A percentile compares a stretch with the other conserved stretches of the same genome.
Conservation (phyloP, 2,888 invertebrate genomes). For the Scelioninae gen. 2 region DNA sequence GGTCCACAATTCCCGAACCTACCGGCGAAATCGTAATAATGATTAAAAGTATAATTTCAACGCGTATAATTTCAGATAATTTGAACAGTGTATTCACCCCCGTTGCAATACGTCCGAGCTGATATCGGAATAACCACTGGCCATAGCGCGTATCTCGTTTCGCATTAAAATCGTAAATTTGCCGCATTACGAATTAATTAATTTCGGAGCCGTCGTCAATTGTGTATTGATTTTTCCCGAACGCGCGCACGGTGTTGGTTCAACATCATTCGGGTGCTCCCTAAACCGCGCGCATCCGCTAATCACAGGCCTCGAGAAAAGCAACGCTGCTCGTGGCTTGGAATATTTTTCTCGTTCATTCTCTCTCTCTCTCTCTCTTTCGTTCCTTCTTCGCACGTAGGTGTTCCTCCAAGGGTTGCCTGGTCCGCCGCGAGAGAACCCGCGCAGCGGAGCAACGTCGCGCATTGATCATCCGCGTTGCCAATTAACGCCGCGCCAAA, state of each 20-base stretch:
- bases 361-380: neutral
- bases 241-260: conserved; percentile 17
- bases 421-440: conserved; percentile 48
- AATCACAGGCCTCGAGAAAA: conserved; percentile 17
- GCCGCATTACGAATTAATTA: conserved; percentile 33
- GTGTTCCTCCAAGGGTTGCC: conserved; percentile 55
- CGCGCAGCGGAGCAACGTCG: conserved; percentile 64
- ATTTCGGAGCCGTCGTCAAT: conserved; percentile 35
- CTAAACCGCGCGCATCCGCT: conserved; percentile 31
- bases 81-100: no score
- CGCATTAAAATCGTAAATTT: conserved; percentile 20
- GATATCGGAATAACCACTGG: neutral
- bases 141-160: conserved; percentile 1
- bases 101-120: neutral
- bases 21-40: no score
- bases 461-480: conserved; percentile 69
- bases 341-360: conserved; percentile 45
- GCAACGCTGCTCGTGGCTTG: conserved; percentile 50
- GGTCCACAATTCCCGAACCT: no score
- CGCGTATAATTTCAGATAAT: no score
- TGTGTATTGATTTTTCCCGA: conserved; percentile 40
- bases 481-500: conserved; percentile 68
- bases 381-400: conserved; percentile 34
- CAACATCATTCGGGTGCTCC: conserved; percentile 13
- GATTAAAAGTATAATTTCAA: no score